phyloP scores from a whole-genome alignment of 2,113 vertebrate species.

The Aldabrachelys gigantea region DNA sequence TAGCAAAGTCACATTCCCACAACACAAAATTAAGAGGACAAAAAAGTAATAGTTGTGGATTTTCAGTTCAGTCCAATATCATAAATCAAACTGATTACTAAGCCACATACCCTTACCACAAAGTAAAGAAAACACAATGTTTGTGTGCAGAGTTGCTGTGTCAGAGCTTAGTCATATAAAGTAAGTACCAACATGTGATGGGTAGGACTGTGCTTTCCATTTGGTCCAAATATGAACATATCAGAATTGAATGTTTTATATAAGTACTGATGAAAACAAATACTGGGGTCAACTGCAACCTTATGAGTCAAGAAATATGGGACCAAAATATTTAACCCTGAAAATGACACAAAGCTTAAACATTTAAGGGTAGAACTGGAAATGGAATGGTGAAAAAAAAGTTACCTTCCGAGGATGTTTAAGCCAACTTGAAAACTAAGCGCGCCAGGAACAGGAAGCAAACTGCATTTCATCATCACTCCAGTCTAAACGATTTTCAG shows the following conservation, averaged over 20 bases:
- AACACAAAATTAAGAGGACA: neutral
- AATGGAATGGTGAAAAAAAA: neutral
- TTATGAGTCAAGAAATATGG: neutral
- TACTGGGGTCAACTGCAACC: neutral
- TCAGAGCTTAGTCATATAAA: neutral
- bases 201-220: neutral
- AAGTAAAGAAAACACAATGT: slow-evolving; percentile 17
- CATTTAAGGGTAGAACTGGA: neutral
- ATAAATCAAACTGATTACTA: slow-evolving; percentile 21
- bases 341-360: neutral
- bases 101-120: slow-evolving; percentile 7
- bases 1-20: neutral
- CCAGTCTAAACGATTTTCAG: neutral
- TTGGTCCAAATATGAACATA: neutral
- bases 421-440: neutral
- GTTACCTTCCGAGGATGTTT: neutral
- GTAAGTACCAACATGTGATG: neutral
- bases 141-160: fast-evolving
- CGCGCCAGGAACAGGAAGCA: neutral
- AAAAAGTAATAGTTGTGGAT: neutral
- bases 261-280: neutral
- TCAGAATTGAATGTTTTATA: neutral
- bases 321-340: neutral
- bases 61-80: slow-evolving; percentile 15
- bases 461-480: neutral